Evolutionary conservation across 2,888 invertebrate genomes (phyloP).

Genomic region (Temnothorax rugatulus): DNA sequence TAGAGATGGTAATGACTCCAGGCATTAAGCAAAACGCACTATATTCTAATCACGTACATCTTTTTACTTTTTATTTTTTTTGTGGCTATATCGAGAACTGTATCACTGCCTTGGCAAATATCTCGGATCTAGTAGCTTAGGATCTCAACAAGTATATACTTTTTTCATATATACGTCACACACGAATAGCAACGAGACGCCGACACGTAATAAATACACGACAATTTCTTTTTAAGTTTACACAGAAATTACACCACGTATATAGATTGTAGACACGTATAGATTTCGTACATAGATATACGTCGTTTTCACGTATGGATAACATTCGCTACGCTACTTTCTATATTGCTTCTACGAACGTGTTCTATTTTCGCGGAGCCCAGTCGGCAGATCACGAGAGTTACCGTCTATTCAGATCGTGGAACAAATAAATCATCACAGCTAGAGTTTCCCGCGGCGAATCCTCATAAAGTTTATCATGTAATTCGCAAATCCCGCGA

Average conservation of each 20-base stretch:
- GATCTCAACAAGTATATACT: constrained; percentile 70
- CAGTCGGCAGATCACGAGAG: constrained; percentile 4
- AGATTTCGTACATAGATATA: constrained; percentile 32
- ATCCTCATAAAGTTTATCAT: constrained; percentile 78
- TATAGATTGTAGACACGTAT: constrained; percentile 28
- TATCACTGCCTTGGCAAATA: background rate
- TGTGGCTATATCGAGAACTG: constrained; percentile 20
- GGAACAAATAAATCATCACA: constrained; percentile 40
- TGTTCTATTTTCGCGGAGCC: constrained; percentile 47
- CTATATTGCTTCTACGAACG: constrained; percentile 81
- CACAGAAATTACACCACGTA: constrained; percentile 27
- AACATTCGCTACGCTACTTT: constrained; percentile 47
- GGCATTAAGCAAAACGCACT: constrained; percentile 27
- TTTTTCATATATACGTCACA: background rate
- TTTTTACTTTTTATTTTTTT: constrained; percentile 8
- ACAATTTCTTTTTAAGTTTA: constrained; percentile 57
- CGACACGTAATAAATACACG: constrained; percentile 70
- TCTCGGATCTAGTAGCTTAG: constrained; percentile 79
- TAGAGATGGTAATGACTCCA: background rate
- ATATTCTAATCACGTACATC: constrained; percentile 1
- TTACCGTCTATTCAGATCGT: background rate
- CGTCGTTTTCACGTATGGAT: background rate
- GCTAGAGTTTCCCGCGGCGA: constrained; percentile 78
- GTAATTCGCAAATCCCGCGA: constrained; percentile 72
- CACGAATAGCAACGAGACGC: constrained; percentile 25